Evolutionary conservation across 2,113 vertebrate species (phyloP).

Genomic region (Variabilichromis moorii): DNA sequence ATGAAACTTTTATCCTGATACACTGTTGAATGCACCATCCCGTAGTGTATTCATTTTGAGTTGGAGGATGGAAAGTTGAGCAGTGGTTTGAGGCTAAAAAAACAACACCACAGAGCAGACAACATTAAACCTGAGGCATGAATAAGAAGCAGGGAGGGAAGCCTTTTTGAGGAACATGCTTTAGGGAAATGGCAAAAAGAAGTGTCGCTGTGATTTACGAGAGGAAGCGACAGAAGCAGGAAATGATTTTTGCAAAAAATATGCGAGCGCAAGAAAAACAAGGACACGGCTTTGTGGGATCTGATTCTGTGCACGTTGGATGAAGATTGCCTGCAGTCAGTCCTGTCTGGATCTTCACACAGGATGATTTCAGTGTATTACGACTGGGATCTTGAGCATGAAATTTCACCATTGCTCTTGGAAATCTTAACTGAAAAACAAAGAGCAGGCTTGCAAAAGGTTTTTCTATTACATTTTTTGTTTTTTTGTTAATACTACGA

Average conservation of each 20-base stretch:
- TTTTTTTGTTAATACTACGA: not conserved
- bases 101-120: not conserved
- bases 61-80: not conserved
- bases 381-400: not conserved
- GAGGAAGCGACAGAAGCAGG: not conserved
- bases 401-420: not conserved
- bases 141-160: not conserved
- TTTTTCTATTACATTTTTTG: not conserved
- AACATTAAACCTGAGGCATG: not conserved
- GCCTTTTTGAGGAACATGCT: conserved; percentile 13
- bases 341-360: not conserved
- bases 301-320: not conserved
- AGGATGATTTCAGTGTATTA: not conserved
- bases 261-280: not conserved
- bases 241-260: not conserved
- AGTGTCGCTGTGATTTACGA: conserved; percentile 5
- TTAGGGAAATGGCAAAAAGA: not conserved
- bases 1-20: not conserved
- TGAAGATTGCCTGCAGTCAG: not conserved
- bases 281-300: not conserved
- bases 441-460: not conserved
- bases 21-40: not conserved
- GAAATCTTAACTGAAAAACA: not conserved
- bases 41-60: not conserved
- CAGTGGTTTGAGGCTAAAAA: not conserved